Evolutionary conservation across 2,113 vertebrate species (phyloP), one percentile per base, ranked within the genome.

Genomic region (Antennarius striatus): DNA sequence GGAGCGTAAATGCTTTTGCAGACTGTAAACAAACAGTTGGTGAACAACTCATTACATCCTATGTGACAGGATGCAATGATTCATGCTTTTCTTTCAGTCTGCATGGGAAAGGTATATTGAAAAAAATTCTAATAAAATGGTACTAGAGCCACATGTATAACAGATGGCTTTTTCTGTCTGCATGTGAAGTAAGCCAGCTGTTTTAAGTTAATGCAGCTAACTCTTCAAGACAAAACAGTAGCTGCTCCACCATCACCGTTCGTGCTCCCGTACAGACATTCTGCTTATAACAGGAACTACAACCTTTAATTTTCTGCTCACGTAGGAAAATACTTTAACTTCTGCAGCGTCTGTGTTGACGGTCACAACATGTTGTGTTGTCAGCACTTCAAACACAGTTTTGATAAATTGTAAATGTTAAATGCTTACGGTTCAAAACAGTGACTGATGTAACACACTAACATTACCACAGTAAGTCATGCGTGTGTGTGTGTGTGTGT

Each of bases 41-140:
- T 15, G 13, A 1, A 14, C 80, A 76, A 84, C 29, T 79, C 75
- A 72, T 58, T 43, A 22, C 50, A 32, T 71, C 66, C 71, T 70
- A 12, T 22, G 8, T 10, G 1, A 28, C 52, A 66, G 42, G 40
- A 66, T 66, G 42, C n/a, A 36, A 36, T 65, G 22, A 46, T 42
- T 66, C 63, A 65, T 8, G 4, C 4, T 13, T 29, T 29, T 42
- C 32, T 36, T 22, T 71, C 47, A 80, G 56, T 47, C 50, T 0
- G 5, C 39, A 14, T 4, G 2, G 15, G 22, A 29, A 11, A 36
- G 29, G 14, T 29, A n/a, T 60, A 7, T 4, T 54, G 11, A 30
- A 63, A 47, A 40, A 7, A 40, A 40, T 2, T 1, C 3, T 40
- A 7, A 40, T 7, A 40, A 40, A 40, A 40, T 22, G 22, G 22